These are phyloP conservation scores for Apistogramma diplotaenia DNA, from an alignment of 2,113 vertebrate species.

Conservation along the genomic window DNA sequence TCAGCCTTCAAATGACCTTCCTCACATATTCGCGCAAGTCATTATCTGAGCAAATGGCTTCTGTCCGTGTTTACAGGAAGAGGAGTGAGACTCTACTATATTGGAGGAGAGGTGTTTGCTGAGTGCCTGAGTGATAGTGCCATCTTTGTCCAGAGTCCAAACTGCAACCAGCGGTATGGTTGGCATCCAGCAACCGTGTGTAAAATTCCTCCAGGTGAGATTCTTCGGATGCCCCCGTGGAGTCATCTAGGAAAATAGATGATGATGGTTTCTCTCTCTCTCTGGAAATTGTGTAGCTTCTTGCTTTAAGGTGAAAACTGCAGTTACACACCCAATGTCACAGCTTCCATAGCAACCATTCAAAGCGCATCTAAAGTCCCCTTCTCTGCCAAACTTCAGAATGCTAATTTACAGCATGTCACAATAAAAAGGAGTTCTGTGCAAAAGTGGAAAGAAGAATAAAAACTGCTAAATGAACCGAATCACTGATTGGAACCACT, in stretches of 20 bases:
- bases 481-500: background rate
- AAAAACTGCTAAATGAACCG: background rate
- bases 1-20: background rate
- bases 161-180: constrained; percentile 98
- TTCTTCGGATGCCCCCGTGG: background rate
- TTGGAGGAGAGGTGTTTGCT: constrained; percentile 97
- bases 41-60: background rate
- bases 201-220: constrained; percentile 96
- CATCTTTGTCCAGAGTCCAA: constrained; percentile 99
- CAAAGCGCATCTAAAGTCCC: background rate
- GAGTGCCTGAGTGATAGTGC: constrained; percentile 99
- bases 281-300: background rate
- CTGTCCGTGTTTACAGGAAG: constrained; percentile 78
- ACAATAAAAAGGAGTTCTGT: background rate
- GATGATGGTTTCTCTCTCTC: background rate
- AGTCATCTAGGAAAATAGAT: rapidly evolving
- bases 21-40: background rate
- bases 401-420: background rate
- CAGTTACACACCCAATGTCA: background rate
- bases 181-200: constrained; percentile 99
- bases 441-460: background rate
- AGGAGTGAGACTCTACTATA: constrained; percentile 97
- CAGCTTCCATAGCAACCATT: background rate
- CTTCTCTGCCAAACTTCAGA: background rate
- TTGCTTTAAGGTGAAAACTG: background rate